Percentiles rank a stretch among this genome's conserved stretches.
Evolutionary conservation across 2,888 invertebrate species (phyloP).

Genomic region (Craniophora ligustri): DNA sequence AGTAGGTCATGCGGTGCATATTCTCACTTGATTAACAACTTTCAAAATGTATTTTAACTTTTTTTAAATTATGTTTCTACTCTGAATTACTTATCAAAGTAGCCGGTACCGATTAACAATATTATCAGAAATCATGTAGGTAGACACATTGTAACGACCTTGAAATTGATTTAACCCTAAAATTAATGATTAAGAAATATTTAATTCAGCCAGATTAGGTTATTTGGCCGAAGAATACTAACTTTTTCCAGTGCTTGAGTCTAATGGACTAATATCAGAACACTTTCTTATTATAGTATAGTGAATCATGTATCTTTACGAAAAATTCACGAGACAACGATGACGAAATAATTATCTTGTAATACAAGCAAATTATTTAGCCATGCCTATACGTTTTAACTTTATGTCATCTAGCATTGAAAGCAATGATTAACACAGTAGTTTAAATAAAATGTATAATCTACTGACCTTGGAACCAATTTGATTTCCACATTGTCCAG

Average conservation of each 20-base stretch:
- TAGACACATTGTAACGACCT: constrained; percentile 21
- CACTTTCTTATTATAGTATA: too few relatives aligned
- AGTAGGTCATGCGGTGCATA: constrained; percentile 27
- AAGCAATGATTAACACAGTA: not conserved
- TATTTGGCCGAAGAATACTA: not conserved
- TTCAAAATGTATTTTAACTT: constrained; percentile 2
- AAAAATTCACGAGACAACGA: too few relatives aligned
- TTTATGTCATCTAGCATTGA: not conserved
- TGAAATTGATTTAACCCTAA: constrained; percentile 14
- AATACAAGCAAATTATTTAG: too few relatives aligned
- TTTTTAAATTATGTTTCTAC: not conserved
- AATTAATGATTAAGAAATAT: not conserved
- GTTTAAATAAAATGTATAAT: constrained; percentile 12
- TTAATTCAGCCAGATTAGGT: not conserved
- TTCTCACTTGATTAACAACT: constrained; percentile 5
- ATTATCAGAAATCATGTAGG: constrained; percentile 14
- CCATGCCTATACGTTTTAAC: too few relatives aligned
- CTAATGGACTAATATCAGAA: too few relatives aligned
- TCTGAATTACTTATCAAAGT: not conserved
- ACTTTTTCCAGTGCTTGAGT: not conserved
- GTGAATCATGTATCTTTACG: too few relatives aligned
- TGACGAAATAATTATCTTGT: too few relatives aligned
- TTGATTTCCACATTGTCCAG: constrained; percentile 98
- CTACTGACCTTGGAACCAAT: constrained; percentile 95
- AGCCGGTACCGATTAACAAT: constrained; percentile 19